A percentile compares a stretch with the other conserved stretches of the same genome.
These are phyloP conservation scores for Eustalomyia histrio DNA, from an alignment of 2,888 invertebrate species.

Conservation along the genomic window DNA sequence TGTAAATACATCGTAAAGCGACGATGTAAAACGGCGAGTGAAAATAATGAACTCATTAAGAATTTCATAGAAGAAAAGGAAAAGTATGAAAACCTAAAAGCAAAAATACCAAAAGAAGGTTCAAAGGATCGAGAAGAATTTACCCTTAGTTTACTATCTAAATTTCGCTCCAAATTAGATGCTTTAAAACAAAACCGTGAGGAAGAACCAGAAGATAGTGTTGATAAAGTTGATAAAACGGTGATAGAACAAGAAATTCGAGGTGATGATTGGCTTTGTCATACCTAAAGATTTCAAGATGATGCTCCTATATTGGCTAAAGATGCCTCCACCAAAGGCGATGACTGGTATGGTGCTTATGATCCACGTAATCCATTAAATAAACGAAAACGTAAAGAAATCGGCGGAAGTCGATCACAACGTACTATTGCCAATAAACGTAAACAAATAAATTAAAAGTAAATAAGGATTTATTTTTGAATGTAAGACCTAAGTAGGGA, in stretches of 20 bases:
- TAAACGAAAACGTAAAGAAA: conserved; percentile 88
- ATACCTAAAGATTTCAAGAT: conserved; percentile 81
- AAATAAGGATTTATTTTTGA: no score
- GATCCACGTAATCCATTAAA: conserved; percentile 97
- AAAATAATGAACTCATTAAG: conserved; percentile 81
- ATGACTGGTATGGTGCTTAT: conserved; percentile 98
- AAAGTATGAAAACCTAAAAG: conserved; percentile 81
- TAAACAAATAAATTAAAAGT: conserved; percentile 4
- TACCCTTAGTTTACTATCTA: conserved; percentile 88
- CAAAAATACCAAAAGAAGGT: conserved; percentile 86
- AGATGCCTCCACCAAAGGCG: conserved; percentile 94
- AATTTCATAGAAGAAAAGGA: conserved; percentile 83
- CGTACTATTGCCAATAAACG: conserved; percentile 22
- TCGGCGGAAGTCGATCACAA: conserved; percentile 17
- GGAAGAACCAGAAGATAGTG: conserved; percentile 73
- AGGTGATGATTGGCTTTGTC: conserved; percentile 77
- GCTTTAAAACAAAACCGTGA: conserved; percentile 83
- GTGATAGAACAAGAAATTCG: conserved; percentile 75
- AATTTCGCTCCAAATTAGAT: conserved; percentile 90
- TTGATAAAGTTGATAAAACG: conserved; percentile 67
- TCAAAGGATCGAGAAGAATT: conserved; percentile 82
- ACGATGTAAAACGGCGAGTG: conserved; percentile 70
- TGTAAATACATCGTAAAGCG: no score
- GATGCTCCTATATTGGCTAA: conserved; percentile 87
- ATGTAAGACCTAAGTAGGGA: no score